These are phyloP conservation scores for Tetragnatha montana DNA, from an alignment of 2,888 invertebrate species.

Conservation along the genomic window DNA sequence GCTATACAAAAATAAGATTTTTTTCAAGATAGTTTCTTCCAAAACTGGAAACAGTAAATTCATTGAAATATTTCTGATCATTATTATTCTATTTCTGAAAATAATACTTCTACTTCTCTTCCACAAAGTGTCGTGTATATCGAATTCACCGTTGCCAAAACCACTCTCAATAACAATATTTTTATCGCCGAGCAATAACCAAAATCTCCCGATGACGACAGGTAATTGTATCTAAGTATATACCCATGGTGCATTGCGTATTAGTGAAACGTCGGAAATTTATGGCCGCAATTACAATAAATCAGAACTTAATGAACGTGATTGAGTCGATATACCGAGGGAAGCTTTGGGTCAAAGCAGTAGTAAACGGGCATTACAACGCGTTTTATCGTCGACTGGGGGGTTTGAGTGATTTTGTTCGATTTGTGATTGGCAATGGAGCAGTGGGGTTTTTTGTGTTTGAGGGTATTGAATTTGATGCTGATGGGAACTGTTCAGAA, in stretches of 20 bases:
- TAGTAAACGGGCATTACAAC: neutral
- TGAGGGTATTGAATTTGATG: too few species aligned
- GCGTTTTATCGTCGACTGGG: neutral
- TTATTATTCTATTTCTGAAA: too few species aligned
- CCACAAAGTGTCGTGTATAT: too few species aligned
- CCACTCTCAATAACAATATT: neutral
- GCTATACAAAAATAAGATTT: too few species aligned
- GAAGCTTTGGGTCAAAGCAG: neutral
- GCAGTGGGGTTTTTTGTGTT: too few species aligned
- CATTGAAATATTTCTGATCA: too few species aligned
- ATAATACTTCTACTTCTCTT: too few species aligned
- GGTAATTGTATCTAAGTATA: neutral
- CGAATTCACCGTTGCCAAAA: too few species aligned
- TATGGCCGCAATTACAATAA: slow-evolving; percentile 50
- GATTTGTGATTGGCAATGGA: too few species aligned
- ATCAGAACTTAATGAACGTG: slow-evolving; percentile 26
- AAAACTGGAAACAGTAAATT: too few species aligned
- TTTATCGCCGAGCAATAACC: neutral
- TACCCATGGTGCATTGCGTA: neutral
- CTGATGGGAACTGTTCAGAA: too few species aligned
- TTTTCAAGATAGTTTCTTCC: too few species aligned
- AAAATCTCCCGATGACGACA: neutral
- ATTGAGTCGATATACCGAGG: neutral
- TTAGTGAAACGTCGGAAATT: slow-evolving; percentile 16
- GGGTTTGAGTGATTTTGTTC: neutral